Conservation (phyloP, 2,888 invertebrate species). For the Clivina fossor region DNA sequence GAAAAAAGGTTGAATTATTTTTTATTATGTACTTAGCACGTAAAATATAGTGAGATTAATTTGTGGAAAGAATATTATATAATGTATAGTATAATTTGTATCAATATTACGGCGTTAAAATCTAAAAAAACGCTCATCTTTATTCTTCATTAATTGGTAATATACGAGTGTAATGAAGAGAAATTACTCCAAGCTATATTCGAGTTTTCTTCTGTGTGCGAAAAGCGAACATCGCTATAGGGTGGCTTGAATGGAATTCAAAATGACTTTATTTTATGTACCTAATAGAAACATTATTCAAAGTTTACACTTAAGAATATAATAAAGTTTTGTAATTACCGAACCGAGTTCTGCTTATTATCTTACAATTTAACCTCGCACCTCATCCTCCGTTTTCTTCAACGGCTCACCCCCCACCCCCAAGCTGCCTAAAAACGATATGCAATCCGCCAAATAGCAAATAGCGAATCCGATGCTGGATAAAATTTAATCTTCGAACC, state of each 20-base stretch:
- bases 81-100: constrained; percentile 3
- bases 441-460: no score
- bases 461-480: constrained; percentile 15
- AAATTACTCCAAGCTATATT: neutral
- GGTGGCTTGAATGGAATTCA: no score
- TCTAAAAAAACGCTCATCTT: neutral
- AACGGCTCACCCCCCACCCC: no score
- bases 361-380: constrained; percentile 24
- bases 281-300: constrained; percentile 29
- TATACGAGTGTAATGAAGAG: constrained; percentile 5
- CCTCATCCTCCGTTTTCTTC: no score
- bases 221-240: neutral
- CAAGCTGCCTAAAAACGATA: no score
- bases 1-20: no score
- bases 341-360: constrained; percentile 25
- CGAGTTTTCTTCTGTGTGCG: neutral
- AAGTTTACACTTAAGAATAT: constrained; percentile 25
- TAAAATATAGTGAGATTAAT: constrained; percentile 7
- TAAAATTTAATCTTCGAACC: constrained; percentile 17
- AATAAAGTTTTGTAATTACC: constrained; percentile 29
- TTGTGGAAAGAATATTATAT: no score
- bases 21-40: no score
- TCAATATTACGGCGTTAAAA: no score
- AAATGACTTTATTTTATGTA: constrained; percentile 28
- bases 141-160: neutral